A percentile compares a stretch with the other conserved stretches of the same genome.
These are phyloP conservation scores for Rhinatrema bivittatum DNA, from an alignment of 2,797 vertebrate species.

Conservation along the genomic window DNA sequence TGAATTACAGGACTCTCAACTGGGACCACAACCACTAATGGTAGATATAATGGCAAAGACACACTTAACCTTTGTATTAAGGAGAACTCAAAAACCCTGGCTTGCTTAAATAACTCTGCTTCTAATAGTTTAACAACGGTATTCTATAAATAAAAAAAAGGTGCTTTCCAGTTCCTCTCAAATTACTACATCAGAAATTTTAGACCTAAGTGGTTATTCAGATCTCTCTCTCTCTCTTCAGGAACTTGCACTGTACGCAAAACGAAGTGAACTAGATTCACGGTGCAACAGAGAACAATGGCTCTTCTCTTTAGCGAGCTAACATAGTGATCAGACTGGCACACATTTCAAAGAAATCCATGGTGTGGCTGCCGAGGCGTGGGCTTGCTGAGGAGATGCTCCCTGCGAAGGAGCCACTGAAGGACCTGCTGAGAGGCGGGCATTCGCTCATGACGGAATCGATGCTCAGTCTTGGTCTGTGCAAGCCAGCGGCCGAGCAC, in stretches of 20 bases:
- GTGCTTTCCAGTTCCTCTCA: too few relatives aligned
- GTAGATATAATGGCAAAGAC: too few relatives aligned
- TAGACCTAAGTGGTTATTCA: conserved; percentile 4
- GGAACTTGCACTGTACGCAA: background rate
- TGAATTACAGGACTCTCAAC: too few relatives aligned
- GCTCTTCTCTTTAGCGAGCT: conserved; percentile 67
- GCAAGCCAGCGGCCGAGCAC: conserved; percentile 77
- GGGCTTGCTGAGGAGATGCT: conserved; percentile 57
- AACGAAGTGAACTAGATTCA: conserved; percentile 35
- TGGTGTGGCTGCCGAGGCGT: conserved; percentile 91
- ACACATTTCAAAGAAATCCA: conserved; percentile 99
- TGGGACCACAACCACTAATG: too few relatives aligned
- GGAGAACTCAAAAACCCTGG: too few relatives aligned
- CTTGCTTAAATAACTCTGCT: too few relatives aligned
- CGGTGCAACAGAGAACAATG: conserved; percentile 4
- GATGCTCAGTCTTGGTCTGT: conserved; percentile 82
- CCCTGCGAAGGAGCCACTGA: conserved; percentile 75
- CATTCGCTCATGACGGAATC: conserved; percentile 63
- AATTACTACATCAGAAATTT: conserved; percentile 6
- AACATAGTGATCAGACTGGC: conserved; percentile 94
- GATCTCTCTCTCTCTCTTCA: conserved; percentile 1
- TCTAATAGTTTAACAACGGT: too few relatives aligned
- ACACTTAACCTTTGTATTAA: too few relatives aligned
- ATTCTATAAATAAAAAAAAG: too few relatives aligned
- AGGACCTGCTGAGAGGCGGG: conserved; percentile 71